Base-by-base conservation (phyloP, 2,888 invertebrate species). In the Parnassius glacialis region DNA sequence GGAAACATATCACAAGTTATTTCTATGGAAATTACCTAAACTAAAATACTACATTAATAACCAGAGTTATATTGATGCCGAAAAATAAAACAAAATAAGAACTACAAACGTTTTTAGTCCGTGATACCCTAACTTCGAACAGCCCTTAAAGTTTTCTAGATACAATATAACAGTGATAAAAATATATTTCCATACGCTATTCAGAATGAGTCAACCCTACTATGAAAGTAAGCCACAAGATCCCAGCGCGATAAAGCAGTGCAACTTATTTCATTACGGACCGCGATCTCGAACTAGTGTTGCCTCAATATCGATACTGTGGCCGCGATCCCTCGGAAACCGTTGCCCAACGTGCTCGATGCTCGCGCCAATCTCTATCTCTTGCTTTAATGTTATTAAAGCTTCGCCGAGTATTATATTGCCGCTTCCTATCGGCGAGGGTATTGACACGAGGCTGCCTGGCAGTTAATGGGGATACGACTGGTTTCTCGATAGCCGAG, bases 181-280 rank as follows among this genome's bases (percentile, higher is more conserved):
- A 34, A 34, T 34, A 34, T 34, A 34, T 34, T 34, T 34, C 7
- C 34, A 7, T 34, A 34, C 34, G 34, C 1, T 34, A 34, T 34
- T 34, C 34, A 7, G 7, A 34, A 7, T 7, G 34, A 5, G 34
- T 34, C 48, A 48, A 48, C 48, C 48, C 48, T 48, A 48, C 9
- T 13, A 13, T 12, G 3, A 48, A 48, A 48, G 13, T 13, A 13
- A 13, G 9, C 13, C 16, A 13, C 48, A 10, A 48, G 48, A 48
- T 48, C 16, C 9, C 13, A 20, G 44, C 64, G 65, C 70, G 70
- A 72, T 73, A 71, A 71, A 68, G 67, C 58, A 62, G 65, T 70
- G 65, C 74, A 78, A 79, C 75, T 79, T 78, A 79, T 80, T 80
- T 79, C 76, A 81, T 80, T 81, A 80, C 75, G 66, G 57, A 50